Conservation (phyloP, 1,140 invertebrate species). For the Palaemon carinicauda region DNA sequence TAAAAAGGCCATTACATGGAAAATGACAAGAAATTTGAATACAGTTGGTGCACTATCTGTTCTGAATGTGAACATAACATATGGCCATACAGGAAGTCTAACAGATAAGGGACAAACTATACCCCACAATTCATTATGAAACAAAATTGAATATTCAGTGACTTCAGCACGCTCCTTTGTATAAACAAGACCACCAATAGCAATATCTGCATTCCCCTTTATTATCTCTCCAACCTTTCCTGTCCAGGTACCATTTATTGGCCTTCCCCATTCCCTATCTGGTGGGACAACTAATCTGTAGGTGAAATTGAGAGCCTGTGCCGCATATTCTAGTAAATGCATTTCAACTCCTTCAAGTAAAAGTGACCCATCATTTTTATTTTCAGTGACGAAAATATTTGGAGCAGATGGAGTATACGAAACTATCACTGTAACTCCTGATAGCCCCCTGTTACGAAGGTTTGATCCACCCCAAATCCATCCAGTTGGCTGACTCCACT, state of each 20-base stretch:
- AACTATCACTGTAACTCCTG: conserved; percentile 36
- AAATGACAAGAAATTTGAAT: conserved; percentile 42
- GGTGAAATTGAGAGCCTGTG: conserved; percentile 48
- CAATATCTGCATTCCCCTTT: conserved; percentile 29
- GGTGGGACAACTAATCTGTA: conserved; percentile 29
- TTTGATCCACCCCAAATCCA: conserved; percentile 21
- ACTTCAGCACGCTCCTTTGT: conserved; percentile 24
- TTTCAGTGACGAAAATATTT: conserved; percentile 31
- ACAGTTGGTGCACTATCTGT: conserved; percentile 34
- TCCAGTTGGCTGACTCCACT: conserved; percentile 27
- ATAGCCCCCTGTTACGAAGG: not conserved
- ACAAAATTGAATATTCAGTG: conserved; percentile 40
- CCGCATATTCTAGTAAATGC: conserved; percentile 43
- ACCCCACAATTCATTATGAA: conserved; percentile 55
- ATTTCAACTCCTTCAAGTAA: conserved; percentile 48
- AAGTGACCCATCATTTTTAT: not conserved
- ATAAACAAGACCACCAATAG: conserved; percentile 53
- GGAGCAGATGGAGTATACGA: conserved; percentile 49
- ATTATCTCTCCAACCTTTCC: conserved; percentile 52
- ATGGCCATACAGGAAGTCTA: conserved; percentile 51
- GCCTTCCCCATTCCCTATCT: conserved; percentile 50
- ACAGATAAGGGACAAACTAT: conserved; percentile 47
- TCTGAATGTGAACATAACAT: conserved; percentile 57
- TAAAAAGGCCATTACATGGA: conserved; percentile 36
- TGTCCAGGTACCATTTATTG: conserved; percentile 52